Evolutionary conservation across 2,113 vertebrate species (phyloP), one percentile per base, ranked within the genome.

Genomic region (Cervus canadensis): DNA sequence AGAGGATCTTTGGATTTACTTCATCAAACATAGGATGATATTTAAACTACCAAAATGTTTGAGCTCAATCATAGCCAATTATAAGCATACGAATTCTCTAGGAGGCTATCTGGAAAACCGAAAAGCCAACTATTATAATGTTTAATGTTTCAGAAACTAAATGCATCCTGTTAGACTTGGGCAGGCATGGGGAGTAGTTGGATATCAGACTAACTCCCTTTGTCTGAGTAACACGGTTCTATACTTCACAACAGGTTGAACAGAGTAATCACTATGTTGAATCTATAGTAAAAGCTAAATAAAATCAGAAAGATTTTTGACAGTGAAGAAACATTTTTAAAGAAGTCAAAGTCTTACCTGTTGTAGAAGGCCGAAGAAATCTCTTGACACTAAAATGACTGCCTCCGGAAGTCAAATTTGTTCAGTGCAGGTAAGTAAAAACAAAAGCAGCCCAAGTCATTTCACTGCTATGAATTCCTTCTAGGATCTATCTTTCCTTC

Each of bases 361-460:
- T 28, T 30, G 17, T 79, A 83, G 85, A 87, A 94, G 19, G n/a
- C 54, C 0, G 0, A 64, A 96, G 74, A 89, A 95, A 81, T 50
- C 60, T 97, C 97, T 95, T 92, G 48, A 94, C 48, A 82, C n/a
- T 71, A 94, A 97, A 96, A 95, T 94, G 86, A 95, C 86, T 86
- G 97, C 89, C 95, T 95, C 97, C 87, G 50, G 96, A 98, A 98
- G 94, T 98, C 95, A 92, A 43, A 62, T 95, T 54, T 71, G 93
- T 81, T 96, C 43, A 17, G 60, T 0, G 0, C 45, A 98, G 90
- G 92, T 13, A 45, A 48, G 71, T 93, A 71, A 76, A 71, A 95
- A 79, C 83, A 54, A 95, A 82, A 78, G 91, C 85, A 36, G 54
- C 8, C 4, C 1, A 8, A 7, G 7, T 16, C 50, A 91, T 15